phyloP scores from a whole-genome alignment of 2,888 invertebrate genomes.

The Drosophila nr. perissopoda region DNA sequence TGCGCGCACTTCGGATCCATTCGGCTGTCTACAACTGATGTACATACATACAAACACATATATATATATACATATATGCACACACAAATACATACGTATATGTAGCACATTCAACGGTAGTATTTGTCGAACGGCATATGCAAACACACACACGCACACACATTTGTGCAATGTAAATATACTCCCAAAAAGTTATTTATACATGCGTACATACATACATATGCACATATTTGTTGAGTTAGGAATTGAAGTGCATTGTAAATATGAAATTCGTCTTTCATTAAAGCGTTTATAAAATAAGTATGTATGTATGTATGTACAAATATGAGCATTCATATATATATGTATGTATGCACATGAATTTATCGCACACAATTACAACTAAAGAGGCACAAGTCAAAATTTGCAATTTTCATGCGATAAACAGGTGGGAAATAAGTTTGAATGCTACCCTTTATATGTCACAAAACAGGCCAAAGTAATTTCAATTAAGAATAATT shows the following conservation, averaged over 20 bases:
- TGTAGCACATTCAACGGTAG: constrained; percentile 46
- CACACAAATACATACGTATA: background rate
- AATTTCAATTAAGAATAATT: background rate
- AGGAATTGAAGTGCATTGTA: constrained; percentile 83
- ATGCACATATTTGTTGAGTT: constrained; percentile 79
- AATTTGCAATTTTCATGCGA: background rate
- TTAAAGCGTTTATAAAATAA: constrained; percentile 49
- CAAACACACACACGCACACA: constrained; percentile 52
- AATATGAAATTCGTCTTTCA: constrained; percentile 78
- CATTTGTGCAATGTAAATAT: constrained; percentile 65
- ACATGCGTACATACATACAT: constrained; percentile 19
- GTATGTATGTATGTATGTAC: background rate
- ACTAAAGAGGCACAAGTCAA: background rate
- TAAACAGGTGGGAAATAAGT: background rate
- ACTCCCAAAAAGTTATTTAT: constrained; percentile 78
- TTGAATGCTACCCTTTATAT: background rate
- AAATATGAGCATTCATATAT: constrained; percentile 4
- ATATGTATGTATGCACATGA: background rate
- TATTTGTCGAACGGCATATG: constrained; percentile 46
- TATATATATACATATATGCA: background rate
- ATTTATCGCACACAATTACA: background rate
- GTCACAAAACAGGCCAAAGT: background rate
- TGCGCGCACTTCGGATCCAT: background rate
- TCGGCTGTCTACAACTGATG: constrained; percentile 1
- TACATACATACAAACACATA: background rate